phyloP scores from a whole-genome alignment of 2,888 invertebrate genomes.

The Incurvaria masculella region DNA sequence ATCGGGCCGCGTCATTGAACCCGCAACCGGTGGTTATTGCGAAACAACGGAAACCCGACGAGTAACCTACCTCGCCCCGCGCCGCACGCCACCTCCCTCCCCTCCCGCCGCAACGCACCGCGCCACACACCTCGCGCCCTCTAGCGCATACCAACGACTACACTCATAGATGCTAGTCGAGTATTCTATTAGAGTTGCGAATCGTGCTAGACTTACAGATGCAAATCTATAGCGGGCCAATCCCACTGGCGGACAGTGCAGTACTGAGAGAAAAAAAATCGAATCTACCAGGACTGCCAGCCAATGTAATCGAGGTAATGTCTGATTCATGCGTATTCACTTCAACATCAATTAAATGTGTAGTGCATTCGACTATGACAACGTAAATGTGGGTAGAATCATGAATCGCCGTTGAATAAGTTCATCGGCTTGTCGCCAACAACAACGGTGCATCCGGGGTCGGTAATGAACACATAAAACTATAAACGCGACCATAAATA shows the following conservation, averaged over 20 bases:
- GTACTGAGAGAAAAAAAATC: no score
- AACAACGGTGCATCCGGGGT: no score
- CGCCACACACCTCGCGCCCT: conserved; percentile 22
- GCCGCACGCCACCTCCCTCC: conserved; percentile 18
- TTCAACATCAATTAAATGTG: no score
- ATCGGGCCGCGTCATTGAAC: conserved; percentile 47
- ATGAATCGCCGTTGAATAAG: background rate
- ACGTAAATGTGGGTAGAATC: no score
- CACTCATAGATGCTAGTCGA: background rate
- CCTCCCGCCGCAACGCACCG: conserved; percentile 18
- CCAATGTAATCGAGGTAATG: no score
- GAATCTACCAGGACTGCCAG: no score
- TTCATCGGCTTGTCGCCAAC: background rate
- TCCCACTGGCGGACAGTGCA: no score
- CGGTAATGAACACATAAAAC: background rate
- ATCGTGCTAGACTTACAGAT: background rate
- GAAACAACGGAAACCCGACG: conserved; percentile 57
- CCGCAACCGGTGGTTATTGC: conserved; percentile 40
- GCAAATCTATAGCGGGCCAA: background rate
- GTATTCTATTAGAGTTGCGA: background rate
- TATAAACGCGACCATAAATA: background rate
- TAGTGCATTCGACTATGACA: no score
- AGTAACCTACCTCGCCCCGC: conserved; percentile 15
- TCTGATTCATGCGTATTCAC: no score
- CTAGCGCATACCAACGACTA: no score